Conservation (phyloP, 2,888 invertebrate species). For the Cosmia trapezina region DNA sequence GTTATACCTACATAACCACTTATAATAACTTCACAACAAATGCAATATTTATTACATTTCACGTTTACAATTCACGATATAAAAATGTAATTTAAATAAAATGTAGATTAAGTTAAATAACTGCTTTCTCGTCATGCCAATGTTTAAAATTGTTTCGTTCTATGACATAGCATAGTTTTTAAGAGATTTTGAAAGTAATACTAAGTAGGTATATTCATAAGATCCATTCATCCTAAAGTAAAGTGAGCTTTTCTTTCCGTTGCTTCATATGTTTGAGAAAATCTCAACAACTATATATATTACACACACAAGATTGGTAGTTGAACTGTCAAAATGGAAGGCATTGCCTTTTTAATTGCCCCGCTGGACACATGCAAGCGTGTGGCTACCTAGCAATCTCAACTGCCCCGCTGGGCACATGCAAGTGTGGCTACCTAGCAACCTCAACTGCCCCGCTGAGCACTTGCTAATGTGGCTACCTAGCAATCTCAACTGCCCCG, state of each 20-base stretch:
- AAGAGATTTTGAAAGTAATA: background rate
- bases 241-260: no score
- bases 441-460: no score
- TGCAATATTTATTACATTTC: conserved; percentile 36
- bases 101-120: conserved; percentile 4
- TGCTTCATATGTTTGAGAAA: background rate
- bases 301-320: no score
- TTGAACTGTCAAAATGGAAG: background rate
- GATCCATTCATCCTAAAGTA: no score
- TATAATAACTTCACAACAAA: conserved; percentile 23
- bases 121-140: background rate
- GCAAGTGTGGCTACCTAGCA: no score
- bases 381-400: background rate
- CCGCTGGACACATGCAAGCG: background rate
- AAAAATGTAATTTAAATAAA: conserved; percentile 28
- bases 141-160: background rate
- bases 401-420: background rate
- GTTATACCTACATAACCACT: conserved; percentile 18
- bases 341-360: background rate
- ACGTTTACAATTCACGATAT: conserved; percentile 30
- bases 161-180: background rate
- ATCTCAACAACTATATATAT: no score
- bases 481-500: no score
- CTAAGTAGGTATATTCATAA: no score
- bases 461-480: no score